phyloP scores from a whole-genome alignment of 1,140 invertebrate species.

The Parasteatoda tepidariorum region DNA sequence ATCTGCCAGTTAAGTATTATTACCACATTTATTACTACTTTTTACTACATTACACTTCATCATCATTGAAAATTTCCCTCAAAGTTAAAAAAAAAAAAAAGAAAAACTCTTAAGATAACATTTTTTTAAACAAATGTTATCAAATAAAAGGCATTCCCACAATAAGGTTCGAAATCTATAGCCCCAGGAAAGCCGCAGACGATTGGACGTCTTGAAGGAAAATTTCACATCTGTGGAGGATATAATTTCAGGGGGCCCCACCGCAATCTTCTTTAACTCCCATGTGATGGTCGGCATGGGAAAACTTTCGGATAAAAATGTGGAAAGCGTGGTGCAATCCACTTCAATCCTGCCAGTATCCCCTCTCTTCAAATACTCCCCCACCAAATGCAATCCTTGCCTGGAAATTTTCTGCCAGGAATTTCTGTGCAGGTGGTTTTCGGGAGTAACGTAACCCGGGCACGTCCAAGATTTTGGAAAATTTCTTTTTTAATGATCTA shows the following conservation, averaged over 20 bases:
- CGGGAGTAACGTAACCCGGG: not conserved
- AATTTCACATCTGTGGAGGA: not conserved
- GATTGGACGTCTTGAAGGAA: not conserved
- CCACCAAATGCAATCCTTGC: not conserved
- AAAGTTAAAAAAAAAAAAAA: no score
- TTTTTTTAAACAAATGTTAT: no score
- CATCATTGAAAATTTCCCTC: no score
- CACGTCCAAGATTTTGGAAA: not conserved
- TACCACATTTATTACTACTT: no score
- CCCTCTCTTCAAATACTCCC: not conserved
- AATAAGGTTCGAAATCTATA: no score
- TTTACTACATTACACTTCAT: no score
- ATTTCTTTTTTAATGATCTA: constrained; percentile 13
- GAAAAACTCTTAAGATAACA: no score
- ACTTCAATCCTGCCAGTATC: constrained; percentile 17
- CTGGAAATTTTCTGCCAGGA: not conserved
- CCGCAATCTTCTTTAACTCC: constrained; percentile 33
- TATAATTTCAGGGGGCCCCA: not conserved
- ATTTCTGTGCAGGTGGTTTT: not conserved
- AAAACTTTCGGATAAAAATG: constrained; percentile 23
- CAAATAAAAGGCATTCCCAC: no score
- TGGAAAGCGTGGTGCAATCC: not conserved
- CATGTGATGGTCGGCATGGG: constrained; percentile 22
- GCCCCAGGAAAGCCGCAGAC: no score
- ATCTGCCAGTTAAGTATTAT: no score